Evolutionary conservation across 2,888 invertebrate genomes (phyloP).

Genomic region (Ophion costatus): DNA sequence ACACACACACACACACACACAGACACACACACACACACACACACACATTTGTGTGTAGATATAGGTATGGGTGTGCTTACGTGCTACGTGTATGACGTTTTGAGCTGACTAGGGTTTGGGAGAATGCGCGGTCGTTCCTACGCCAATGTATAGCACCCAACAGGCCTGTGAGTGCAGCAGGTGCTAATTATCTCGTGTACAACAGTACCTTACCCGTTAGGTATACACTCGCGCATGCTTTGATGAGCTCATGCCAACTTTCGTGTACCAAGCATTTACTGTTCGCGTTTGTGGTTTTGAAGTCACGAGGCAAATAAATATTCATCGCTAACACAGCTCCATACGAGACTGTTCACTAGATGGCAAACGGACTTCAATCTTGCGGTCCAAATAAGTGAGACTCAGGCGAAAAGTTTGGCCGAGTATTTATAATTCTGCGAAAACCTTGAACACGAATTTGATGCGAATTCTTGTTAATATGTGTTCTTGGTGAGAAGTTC

Average conservation of each 20-base stretch:
- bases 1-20: too few species aligned
- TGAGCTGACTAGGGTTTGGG: not conserved
- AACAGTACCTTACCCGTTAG: slow-evolving; percentile 19
- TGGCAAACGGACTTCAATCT: too few species aligned
- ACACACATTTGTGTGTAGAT: too few species aligned
- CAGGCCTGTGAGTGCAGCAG: slow-evolving; percentile 45
- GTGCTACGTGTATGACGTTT: slow-evolving; percentile 9
- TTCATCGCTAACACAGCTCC: not conserved
- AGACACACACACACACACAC: too few species aligned
- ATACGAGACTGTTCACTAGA: not conserved
- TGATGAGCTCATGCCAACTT: slow-evolving; percentile 26
- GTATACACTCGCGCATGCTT: slow-evolving; percentile 11
- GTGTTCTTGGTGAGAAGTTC: too few species aligned
- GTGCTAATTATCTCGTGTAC: slow-evolving; percentile 53
- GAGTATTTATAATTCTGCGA: too few species aligned
- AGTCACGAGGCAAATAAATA: slow-evolving; percentile 22
- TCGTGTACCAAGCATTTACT: slow-evolving; percentile 43
- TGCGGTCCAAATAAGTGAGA: too few species aligned
- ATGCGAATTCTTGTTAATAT: too few species aligned
- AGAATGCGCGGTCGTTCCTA: slow-evolving; percentile 34
- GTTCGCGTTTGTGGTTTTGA: not conserved
- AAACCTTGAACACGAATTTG: too few species aligned
- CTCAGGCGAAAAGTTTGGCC: too few species aligned
- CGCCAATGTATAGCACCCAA: slow-evolving; percentile 38
- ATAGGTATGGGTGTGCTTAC: too few species aligned